Conservation (phyloP, 2,797 vertebrate genomes). For the Chelmon rostratus region DNA sequence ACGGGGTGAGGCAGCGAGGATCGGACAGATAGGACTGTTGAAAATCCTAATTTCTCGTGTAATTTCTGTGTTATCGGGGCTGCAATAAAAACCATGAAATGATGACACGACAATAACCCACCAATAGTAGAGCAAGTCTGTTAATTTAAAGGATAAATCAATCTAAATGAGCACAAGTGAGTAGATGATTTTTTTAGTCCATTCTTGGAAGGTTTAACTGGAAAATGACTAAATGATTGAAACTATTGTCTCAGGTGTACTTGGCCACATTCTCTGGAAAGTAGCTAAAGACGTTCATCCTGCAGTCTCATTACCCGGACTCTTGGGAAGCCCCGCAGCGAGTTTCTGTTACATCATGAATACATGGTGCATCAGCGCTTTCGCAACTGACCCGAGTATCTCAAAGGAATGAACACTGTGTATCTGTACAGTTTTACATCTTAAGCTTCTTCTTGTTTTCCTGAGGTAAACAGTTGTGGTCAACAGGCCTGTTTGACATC, state of each 20-base stretch:
- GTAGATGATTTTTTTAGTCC: background rate
- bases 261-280: background rate
- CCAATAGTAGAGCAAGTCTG: background rate
- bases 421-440: background rate
- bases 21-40: constrained; percentile 4
- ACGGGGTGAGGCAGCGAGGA: background rate
- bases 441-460: constrained; percentile 16
- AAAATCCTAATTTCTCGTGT: background rate
- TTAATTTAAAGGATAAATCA: background rate
- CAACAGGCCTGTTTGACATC: background rate
- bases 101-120: background rate
- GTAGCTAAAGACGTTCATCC: background rate
- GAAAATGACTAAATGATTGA: background rate
- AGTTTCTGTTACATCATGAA: constrained; percentile 46
- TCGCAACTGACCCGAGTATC: background rate
- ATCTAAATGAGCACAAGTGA: background rate
- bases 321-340: constrained; percentile 16
- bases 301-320: background rate
- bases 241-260: background rate
- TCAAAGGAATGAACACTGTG: background rate
- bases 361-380: background rate
- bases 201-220: background rate
- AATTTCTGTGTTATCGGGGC: background rate
- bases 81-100: background rate
- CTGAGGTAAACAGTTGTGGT: constrained; percentile 18